Conservation (phyloP, 2,797 vertebrate species). For the Steatocranus sp. region DNA sequence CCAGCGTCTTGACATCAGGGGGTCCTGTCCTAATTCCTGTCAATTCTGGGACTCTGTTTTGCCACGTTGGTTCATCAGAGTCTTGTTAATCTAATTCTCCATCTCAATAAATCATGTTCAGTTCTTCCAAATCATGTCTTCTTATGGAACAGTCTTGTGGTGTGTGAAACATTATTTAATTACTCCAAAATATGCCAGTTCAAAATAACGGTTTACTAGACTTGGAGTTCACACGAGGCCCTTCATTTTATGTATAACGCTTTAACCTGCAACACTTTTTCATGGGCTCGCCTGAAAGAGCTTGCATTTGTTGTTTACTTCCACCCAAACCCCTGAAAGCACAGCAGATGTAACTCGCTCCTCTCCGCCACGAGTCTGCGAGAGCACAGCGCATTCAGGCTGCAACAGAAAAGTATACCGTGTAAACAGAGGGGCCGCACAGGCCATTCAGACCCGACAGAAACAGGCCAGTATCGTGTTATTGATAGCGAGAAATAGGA, state of each 20-base stretch:
- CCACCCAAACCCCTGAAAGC: neutral
- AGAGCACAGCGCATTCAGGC: neutral
- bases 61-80: neutral
- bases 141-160: neutral
- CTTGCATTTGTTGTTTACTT: neutral
- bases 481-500: slow-evolving; percentile 63
- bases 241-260: neutral
- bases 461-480: slow-evolving; percentile 49
- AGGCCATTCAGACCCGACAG: slow-evolving; percentile 35
- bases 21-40: neutral
- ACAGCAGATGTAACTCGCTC: neutral
- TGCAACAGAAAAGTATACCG: neutral
- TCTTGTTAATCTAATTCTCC: neutral
- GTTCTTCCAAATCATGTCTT: neutral
- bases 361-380: neutral
- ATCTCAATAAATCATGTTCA: neutral
- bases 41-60: neutral
- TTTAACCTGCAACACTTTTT: neutral
- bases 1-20: neutral
- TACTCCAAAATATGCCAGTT: neutral
- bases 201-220: neutral
- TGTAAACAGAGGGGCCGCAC: slow-evolving; percentile 26
- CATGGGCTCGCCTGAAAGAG: neutral
- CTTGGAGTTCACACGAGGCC: neutral
- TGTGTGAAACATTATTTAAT: neutral